Percentiles rank a stretch among this genome's conserved stretches.
These are phyloP conservation scores for Calidris pugnax DNA, from an alignment of 2,113 vertebrate genomes.

Conservation along the genomic window DNA sequence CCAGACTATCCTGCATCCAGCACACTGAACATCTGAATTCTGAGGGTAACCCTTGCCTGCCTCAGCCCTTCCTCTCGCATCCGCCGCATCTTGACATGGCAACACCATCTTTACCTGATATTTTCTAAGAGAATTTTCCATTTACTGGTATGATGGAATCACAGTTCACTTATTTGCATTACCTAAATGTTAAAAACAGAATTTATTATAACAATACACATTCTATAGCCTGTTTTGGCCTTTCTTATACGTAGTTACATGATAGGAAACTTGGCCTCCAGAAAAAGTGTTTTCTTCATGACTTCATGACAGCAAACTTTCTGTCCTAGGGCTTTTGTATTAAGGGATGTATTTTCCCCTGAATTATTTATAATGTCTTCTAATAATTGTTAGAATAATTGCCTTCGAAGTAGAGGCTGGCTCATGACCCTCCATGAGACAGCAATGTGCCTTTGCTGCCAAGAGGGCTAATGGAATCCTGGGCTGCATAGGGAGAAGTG, in stretches of 20 bases:
- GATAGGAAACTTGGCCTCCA: not conserved
- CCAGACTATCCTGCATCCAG: not conserved
- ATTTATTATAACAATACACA: not conserved
- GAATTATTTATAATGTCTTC: not conserved
- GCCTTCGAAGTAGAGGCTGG: not conserved
- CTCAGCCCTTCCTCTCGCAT: not conserved
- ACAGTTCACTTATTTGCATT: not conserved
- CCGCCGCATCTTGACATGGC: not conserved
- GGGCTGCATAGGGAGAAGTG: too few species aligned
- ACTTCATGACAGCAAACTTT: rapidly evolving
- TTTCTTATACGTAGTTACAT: not conserved
- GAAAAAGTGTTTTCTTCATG: not conserved
- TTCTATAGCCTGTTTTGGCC: not conserved
- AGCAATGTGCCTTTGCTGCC: too few species aligned
- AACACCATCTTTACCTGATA: not conserved
- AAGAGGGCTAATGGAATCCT: too few species aligned
- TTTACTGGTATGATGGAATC: not conserved
- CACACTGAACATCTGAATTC: not conserved
- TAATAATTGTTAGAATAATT: constrained; percentile 36
- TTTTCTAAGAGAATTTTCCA: not conserved
- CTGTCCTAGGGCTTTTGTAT: not conserved
- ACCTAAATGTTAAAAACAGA: not conserved
- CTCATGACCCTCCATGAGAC: too few species aligned
- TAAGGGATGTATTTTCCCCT: not conserved
- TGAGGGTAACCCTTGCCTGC: not conserved